These are phyloP conservation scores for Osedax frankpressi DNA, from an alignment of 2,888 invertebrate genomes.

Conservation along the genomic window DNA sequence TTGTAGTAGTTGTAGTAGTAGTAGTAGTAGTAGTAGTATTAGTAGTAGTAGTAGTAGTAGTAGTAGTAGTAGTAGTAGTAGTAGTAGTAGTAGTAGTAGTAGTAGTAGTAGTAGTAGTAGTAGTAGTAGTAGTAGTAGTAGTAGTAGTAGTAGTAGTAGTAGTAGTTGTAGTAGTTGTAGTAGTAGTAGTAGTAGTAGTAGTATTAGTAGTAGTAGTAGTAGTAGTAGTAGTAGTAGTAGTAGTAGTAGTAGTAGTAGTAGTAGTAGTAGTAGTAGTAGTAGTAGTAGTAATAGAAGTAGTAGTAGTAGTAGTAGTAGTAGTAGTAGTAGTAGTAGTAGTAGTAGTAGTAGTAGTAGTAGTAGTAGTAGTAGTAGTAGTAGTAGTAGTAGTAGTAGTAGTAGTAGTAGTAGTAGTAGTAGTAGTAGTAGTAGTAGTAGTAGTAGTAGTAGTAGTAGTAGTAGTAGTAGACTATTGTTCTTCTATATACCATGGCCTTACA, in stretches of 20 bases:
- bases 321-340: constrained; percentile 10
- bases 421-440: constrained; percentile 17
- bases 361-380: constrained; percentile 21
- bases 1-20: constrained; percentile 20
- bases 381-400: constrained; percentile 18
- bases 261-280: constrained; percentile 24
- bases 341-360: constrained; percentile 21
- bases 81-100: constrained; percentile 17
- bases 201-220: constrained; percentile 19
- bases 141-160: constrained; percentile 7
- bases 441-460: constrained; percentile 17
- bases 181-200: background rate
- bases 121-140: constrained; percentile 17
- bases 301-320: constrained; percentile 23
- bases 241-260: constrained; percentile 24
- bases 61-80: constrained; percentile 18
- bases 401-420: constrained; percentile 17
- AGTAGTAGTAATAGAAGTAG: constrained; percentile 24
- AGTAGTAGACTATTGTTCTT: constrained; percentile 11
- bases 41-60: constrained; percentile 21
- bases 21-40: constrained; percentile 21
- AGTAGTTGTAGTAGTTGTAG: background rate
- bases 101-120: constrained; percentile 17
- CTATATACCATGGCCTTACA: no score
- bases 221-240: constrained; percentile 24